Conservation (phyloP, 1,140 invertebrate genomes). For the Aphis craccivora region DNA sequence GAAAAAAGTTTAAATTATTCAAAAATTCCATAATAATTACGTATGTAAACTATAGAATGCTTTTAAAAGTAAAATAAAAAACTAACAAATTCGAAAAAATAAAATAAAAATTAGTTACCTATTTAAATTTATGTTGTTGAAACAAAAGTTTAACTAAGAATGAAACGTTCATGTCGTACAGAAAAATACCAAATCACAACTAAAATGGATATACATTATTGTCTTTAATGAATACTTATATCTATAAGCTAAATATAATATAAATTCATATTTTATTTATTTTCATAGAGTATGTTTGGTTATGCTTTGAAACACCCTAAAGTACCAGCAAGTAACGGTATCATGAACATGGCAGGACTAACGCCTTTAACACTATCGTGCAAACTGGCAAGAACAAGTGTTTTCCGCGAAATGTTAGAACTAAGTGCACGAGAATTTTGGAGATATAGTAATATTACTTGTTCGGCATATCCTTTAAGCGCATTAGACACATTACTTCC, state of each 20-base stretch:
- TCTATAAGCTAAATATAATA: background rate
- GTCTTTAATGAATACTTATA: background rate
- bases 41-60: too few relatives aligned
- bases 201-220: background rate
- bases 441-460: constrained; percentile 99
- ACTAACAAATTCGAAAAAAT: too few relatives aligned
- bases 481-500: constrained; percentile 94
- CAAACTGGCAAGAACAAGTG: constrained; percentile 91
- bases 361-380: constrained; percentile 96
- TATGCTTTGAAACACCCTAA: constrained; percentile 95
- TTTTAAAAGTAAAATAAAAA: too few relatives aligned
- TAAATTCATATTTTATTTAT: background rate
- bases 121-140: too few relatives aligned
- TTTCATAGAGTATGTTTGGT: constrained; percentile 91
- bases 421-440: constrained; percentile 95
- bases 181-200: too few relatives aligned
- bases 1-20: too few relatives aligned
- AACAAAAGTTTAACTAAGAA: too few relatives aligned
- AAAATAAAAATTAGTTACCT: too few relatives aligned
- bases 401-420: constrained; percentile 98
- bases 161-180: too few relatives aligned
- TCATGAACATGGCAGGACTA: constrained; percentile 86
- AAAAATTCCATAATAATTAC: too few relatives aligned
- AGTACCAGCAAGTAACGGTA: constrained; percentile 88
- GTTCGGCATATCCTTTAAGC: constrained; percentile 95